phyloP scores from a whole-genome alignment of 2,888 invertebrate species.

The Trimorus sp. region DNA sequence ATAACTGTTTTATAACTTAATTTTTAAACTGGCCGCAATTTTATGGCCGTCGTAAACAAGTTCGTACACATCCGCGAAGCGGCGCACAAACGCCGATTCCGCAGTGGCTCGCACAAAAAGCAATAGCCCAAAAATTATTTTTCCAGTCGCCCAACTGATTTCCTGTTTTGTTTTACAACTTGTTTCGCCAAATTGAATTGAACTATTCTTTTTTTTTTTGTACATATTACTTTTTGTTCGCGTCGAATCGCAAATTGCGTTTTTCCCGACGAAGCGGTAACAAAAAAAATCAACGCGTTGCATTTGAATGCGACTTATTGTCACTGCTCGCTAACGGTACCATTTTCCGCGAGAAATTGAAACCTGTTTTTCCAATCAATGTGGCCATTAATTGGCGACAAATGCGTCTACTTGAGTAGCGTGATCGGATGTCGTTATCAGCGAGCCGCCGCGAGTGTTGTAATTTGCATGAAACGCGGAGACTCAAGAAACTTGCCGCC shows the following conservation, averaged over 20 bases:
- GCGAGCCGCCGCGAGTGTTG: conserved; percentile 57
- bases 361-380: conserved; percentile 63
- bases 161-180: too few species aligned
- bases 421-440: conserved; percentile 66
- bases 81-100: conserved; percentile 23
- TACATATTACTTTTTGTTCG: too few species aligned
- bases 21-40: conserved; percentile 39
- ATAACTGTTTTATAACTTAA: conserved; percentile 48
- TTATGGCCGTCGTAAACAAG: conserved; percentile 45
- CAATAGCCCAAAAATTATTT: too few species aligned
- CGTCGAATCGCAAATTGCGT: too few species aligned
- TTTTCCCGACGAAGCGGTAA: background rate
- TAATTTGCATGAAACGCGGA: conserved; percentile 65
- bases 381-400: conserved; percentile 63
- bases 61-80: conserved; percentile 24
- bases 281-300: background rate
- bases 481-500: conserved; percentile 57
- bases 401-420: conserved; percentile 51
- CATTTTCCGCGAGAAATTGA: conserved; percentile 52
- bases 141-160: too few species aligned
- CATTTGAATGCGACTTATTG: conserved; percentile 33
- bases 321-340: conserved; percentile 48
- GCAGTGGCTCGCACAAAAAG: conserved; percentile 9
- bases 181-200: too few species aligned
- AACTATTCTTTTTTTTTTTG: too few species aligned